Evolutionary conservation across 1,140 invertebrate species (phyloP).

Genomic region (Cephus cinctus): DNA sequence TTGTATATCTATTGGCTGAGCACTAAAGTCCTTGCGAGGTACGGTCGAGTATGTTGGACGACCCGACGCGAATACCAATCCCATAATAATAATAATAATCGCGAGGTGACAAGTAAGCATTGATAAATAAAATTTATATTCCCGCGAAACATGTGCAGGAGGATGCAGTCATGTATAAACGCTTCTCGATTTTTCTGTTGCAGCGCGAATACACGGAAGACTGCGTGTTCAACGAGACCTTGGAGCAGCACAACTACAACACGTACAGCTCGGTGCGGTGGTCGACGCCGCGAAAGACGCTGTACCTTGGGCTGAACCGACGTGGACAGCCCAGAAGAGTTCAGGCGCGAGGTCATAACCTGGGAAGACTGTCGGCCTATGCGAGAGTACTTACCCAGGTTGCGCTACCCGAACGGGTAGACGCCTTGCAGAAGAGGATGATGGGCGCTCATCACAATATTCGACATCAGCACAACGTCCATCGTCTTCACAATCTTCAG

Average conservation of each 20-base stretch:
- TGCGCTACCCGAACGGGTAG: conserved; percentile 56
- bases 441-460: conserved; percentile 37
- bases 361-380: conserved; percentile 72
- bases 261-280: conserved; percentile 77
- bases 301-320: conserved; percentile 75
- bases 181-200: conserved; percentile 62
- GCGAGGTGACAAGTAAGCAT: no score
- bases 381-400: conserved; percentile 68
- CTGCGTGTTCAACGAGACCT: conserved; percentile 82
- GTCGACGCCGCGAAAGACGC: conserved; percentile 67
- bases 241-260: conserved; percentile 82
- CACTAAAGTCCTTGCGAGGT: no score
- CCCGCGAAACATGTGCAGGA: no score
- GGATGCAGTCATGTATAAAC: no score
- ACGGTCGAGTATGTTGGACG: no score
- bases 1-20: no score
- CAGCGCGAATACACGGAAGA: conserved; percentile 80
- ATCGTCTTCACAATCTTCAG: conserved; percentile 20
- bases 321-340: conserved; percentile 69
- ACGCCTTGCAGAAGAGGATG: conserved; percentile 41
- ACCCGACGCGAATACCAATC: no score
- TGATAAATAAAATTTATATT: no score
- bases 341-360: conserved; percentile 65
- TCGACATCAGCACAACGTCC: conserved; percentile 37
- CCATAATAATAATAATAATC: no score